Evolutionary conservation across 2,888 invertebrate genomes (phyloP).

Genomic region (Linnaemya tessellans): DNA sequence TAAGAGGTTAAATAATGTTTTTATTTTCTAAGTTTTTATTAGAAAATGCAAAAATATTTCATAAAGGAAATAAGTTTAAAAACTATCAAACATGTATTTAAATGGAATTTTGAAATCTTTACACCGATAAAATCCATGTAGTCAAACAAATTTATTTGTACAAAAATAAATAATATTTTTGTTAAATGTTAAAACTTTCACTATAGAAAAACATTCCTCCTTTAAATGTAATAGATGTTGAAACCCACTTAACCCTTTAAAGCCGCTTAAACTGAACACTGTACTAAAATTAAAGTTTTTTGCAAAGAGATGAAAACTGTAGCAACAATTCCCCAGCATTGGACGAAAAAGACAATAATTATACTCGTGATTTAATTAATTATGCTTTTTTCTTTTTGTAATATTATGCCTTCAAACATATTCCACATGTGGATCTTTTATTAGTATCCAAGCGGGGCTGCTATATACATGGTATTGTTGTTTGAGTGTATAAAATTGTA

Average conservation of each 20-base stretch:
- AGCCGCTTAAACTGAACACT: not conserved
- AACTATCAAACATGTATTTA: slow-evolving; percentile 65
- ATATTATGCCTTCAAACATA: too few relatives aligned
- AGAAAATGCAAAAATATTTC: slow-evolving; percentile 52
- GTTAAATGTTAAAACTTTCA: slow-evolving; percentile 47
- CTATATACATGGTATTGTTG: too few relatives aligned
- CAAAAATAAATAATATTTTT: slow-evolving; percentile 38
- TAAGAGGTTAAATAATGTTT: slow-evolving; percentile 53
- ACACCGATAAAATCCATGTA: not conserved
- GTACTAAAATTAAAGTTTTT: slow-evolving; percentile 18
- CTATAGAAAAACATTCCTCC: slow-evolving; percentile 66
- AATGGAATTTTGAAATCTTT: slow-evolving; percentile 67
- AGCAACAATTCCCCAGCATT: not conserved
- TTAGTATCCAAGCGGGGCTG: too few relatives aligned
- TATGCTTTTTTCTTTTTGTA: too few relatives aligned
- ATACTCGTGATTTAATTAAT: too few relatives aligned
- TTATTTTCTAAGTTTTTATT: slow-evolving; percentile 69
- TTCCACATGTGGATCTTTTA: too few relatives aligned
- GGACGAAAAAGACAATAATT: too few relatives aligned
- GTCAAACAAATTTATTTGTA: not conserved
- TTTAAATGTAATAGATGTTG: slow-evolving; percentile 57
- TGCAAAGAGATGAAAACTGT: not conserved
- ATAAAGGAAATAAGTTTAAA: slow-evolving; percentile 23
- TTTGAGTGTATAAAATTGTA: too few relatives aligned
- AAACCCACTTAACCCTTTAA: not conserved